Evolutionary conservation across 2,888 invertebrate genomes (phyloP).

Genomic region (Clistopyga incitator): DNA sequence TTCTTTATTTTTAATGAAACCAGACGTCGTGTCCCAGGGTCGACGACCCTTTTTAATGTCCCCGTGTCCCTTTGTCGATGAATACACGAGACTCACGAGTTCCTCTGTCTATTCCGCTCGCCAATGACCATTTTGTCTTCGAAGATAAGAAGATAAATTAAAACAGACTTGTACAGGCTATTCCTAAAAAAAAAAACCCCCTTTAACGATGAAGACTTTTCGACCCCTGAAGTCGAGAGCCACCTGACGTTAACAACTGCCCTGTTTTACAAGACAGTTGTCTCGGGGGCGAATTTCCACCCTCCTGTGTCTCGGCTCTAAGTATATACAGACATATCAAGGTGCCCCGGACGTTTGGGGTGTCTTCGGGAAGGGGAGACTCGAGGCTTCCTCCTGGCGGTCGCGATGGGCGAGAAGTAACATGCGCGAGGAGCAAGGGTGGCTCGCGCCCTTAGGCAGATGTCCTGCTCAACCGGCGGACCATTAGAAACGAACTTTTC

Average conservation of each 20-base stretch:
- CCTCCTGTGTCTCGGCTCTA: constrained; percentile 27
- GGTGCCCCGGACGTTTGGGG: constrained; percentile 38
- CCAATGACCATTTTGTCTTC: constrained; percentile 43
- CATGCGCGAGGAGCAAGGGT: constrained; percentile 49
- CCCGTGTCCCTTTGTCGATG: not conserved
- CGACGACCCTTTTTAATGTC: constrained; percentile 15
- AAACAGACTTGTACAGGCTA: constrained; percentile 37
- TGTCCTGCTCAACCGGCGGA: constrained; percentile 47
- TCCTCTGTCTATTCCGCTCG: not conserved
- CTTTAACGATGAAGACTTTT: constrained; percentile 28
- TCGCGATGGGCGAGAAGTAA: constrained; percentile 27
- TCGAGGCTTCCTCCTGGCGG: constrained; percentile 30
- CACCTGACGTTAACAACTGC: constrained; percentile 83
- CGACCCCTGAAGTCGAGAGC: constrained; percentile 75
- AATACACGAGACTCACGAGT: not conserved
- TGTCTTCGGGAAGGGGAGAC: constrained; percentile 31
- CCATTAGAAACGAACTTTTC: constrained; percentile 63
- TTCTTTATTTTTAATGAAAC: not conserved
- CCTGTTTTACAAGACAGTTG: constrained; percentile 75
- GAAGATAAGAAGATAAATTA: constrained; percentile 20
- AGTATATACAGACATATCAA: constrained; percentile 2
- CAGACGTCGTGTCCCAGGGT: constrained; percentile 7
- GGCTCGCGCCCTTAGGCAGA: constrained; percentile 64
- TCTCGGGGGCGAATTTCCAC: constrained; percentile 72
- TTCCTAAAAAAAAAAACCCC: not conserved